Percentiles rank a stretch among this genome's conserved stretches.
Evolutionary conservation across 2,888 invertebrate genomes (phyloP).

Genomic region (Phengaris alcon): DNA sequence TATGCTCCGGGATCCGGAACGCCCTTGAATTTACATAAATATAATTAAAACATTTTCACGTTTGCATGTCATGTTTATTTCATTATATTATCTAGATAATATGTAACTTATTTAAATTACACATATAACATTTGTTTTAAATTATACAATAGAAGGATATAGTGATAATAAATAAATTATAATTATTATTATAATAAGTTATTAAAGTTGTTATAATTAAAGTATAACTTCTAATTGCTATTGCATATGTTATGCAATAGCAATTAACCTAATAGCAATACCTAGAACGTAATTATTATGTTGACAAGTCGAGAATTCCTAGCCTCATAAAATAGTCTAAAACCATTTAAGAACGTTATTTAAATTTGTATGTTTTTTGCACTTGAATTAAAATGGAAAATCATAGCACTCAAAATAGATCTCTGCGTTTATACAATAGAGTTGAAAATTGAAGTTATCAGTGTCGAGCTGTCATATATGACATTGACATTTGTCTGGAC

Average conservation of each 20-base stretch:
- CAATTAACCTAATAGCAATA: neutral
- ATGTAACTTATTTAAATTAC: neutral
- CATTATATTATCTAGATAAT: too few species aligned
- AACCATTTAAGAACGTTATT: neutral
- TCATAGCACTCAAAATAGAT: too few species aligned
- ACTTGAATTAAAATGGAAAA: too few species aligned
- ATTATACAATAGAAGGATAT: neutral
- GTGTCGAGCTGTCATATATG: too few species aligned
- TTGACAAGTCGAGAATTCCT: conserved; percentile 7
- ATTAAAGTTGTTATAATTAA: neutral
- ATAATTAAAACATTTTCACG: neutral
- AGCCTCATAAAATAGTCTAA: neutral
- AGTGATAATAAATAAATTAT: neutral
- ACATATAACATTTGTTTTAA: too few species aligned
- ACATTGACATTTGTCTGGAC: too few species aligned
- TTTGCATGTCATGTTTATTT: neutral
- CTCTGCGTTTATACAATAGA: too few species aligned
- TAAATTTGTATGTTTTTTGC: conserved; percentile 2
- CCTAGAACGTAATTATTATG: neutral
- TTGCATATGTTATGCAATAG: neutral
- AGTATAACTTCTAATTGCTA: neutral
- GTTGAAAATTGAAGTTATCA: too few species aligned
- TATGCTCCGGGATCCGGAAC: too few species aligned
- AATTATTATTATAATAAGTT: neutral
- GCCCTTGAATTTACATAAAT: neutral